Percentiles rank a stretch among this genome's conserved stretches.
These are phyloP conservation scores for Muntiacus reevesi DNA, from an alignment of 2,113 vertebrate genomes.

Conservation along the genomic window DNA sequence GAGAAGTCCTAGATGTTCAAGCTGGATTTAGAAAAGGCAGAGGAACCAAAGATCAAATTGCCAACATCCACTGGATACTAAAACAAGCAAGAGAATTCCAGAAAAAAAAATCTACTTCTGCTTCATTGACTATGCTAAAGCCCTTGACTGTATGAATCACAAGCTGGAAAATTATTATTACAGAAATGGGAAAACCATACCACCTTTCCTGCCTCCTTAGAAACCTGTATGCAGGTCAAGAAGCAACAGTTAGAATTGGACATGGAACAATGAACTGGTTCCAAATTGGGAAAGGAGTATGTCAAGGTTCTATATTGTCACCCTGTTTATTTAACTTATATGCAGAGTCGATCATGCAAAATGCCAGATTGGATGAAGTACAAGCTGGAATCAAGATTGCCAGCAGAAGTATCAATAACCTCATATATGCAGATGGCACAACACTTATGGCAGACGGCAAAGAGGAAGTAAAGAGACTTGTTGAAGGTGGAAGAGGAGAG, in stretches of 20 bases:
- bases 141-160: not conserved
- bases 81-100: not conserved
- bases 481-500: not conserved
- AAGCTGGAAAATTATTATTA: too few relatives aligned
- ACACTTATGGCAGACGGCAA: not conserved
- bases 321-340: too few relatives aligned
- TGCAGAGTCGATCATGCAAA: not conserved
- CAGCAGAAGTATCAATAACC: not conserved
- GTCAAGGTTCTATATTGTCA: too few relatives aligned
- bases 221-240: too few relatives aligned
- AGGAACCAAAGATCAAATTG: not conserved
- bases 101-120: not conserved
- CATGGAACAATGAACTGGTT: too few relatives aligned
- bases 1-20: not conserved
- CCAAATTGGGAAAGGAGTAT: too few relatives aligned
- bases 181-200: too few relatives aligned
- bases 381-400: not conserved
- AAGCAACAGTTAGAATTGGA: too few relatives aligned
- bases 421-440: not conserved
- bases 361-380: not conserved
- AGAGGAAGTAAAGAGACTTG: not conserved
- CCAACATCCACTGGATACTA: not conserved
- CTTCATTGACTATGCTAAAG: not conserved
- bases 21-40: not conserved
- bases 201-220: too few relatives aligned